Conservation (phyloP, 2,113 vertebrate genomes). For the Delphinus delphis region DNA sequence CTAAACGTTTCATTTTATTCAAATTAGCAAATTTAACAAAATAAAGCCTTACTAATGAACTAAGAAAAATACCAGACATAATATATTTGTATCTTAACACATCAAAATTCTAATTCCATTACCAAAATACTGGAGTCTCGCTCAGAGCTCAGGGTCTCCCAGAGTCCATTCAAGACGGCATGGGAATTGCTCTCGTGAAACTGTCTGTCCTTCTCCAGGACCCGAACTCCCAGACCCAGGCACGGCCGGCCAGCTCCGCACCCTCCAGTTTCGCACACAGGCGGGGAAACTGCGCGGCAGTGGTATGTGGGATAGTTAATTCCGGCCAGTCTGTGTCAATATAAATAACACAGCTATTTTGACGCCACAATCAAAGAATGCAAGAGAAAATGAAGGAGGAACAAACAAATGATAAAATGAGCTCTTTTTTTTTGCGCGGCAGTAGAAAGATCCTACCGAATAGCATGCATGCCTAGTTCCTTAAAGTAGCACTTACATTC, state of each 20-base stretch:
- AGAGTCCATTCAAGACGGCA: conserved; percentile 55
- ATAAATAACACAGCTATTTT: neutral
- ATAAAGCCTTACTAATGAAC: conserved; percentile 37
- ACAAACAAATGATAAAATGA: neutral
- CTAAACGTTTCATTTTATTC: neutral
- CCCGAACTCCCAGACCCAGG: neutral
- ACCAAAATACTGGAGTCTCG: neutral
- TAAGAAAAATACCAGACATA: neutral
- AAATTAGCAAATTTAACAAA: conserved; percentile 23
- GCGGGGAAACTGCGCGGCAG: rapidly evolving
- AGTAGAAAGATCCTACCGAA: neutral
- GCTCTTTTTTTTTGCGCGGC: neutral
- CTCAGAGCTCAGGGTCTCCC: neutral
- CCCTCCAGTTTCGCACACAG: neutral
- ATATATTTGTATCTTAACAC: neutral
- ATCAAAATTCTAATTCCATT: conserved; percentile 15
- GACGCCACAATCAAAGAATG: conserved; percentile 49
- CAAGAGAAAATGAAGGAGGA: conserved; percentile 26
- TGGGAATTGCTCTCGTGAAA: conserved; percentile 63
- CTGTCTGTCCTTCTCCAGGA: conserved; percentile 67
- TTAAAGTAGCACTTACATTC: conserved; percentile 48
- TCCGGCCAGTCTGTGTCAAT: neutral
- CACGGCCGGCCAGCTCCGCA: neutral
- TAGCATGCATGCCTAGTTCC: neutral
- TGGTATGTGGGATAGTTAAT: neutral